Conservation (phyloP, 2,797 vertebrate genomes). For the Ctenopoma kingsleyae region DNA sequence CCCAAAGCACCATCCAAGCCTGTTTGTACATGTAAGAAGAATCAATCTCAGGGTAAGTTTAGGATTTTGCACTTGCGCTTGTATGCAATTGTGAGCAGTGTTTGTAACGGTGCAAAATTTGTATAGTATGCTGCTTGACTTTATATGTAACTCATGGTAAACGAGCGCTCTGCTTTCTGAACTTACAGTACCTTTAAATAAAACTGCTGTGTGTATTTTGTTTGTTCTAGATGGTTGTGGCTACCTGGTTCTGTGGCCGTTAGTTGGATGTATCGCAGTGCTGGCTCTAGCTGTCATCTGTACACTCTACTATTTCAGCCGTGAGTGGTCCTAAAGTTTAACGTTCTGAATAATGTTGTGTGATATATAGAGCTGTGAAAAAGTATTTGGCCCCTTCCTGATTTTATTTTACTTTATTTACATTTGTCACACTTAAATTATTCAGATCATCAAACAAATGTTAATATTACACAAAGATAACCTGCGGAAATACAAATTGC, state of each 20-base stretch:
- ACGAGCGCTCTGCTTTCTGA: rapidly evolving
- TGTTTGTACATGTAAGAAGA: constrained; percentile 34
- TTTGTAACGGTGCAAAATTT: neutral
- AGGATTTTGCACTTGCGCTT: neutral
- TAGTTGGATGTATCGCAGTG: constrained; percentile 57
- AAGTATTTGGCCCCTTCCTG: too few relatives aligned
- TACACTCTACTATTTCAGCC: constrained; percentile 81
- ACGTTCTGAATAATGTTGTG: neutral
- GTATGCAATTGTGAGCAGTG: neutral
- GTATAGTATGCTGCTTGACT: neutral
- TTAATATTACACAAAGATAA: too few relatives aligned
- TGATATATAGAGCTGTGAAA: neutral
- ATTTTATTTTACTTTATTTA: too few relatives aligned
- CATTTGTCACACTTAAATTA: too few relatives aligned
- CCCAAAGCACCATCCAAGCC: neutral
- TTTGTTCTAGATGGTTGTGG: constrained; percentile 57
- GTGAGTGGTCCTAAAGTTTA: constrained; percentile 68
- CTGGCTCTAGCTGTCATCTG: constrained; percentile 63
- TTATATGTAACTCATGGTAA: neutral
- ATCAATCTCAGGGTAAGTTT: constrained; percentile 6
- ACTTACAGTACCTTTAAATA: too few relatives aligned
- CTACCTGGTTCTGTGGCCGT: constrained; percentile 63
- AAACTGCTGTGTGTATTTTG: neutral
- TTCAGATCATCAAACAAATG: too few relatives aligned
- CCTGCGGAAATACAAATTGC: too few relatives aligned